Evolutionary conservation across 2,888 invertebrate species (phyloP), one percentile per base, ranked within the genome.

Genomic region (Noctua pronuba): DNA sequence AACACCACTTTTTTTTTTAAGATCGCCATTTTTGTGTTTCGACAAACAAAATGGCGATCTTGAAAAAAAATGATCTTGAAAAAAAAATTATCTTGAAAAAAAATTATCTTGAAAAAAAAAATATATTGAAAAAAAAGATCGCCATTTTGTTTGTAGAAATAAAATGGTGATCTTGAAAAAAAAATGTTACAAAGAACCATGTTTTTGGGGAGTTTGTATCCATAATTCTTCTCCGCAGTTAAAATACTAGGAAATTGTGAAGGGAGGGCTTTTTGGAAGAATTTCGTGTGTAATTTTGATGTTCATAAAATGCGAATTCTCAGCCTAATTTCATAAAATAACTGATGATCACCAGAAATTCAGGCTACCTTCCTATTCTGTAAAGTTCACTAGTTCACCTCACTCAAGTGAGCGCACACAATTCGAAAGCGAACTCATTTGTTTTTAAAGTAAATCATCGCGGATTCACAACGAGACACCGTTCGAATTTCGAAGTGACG

Each of bases 371-470:
- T 55, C 24, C 52, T 10, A 2, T 52, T 55, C 13, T n/a, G 13
- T 6, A 28, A 16, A 0, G 13, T 28, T 58, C 28, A 58, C 13
- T 58, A 11, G 11, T 2, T 2, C 11, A 28, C 16, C 24, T 46
- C 31, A 24, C 24, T 49, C 49, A n/a, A 49, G 18, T 49, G 68
- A 49, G 24, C 35, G 24, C 49, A 68, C 68, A 68, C 31, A 35
- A 68, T 38, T 52, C 24, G 16, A 68, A 69, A n/a, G n/a, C n/a
- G n/a, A n/a, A 69, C n/a, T 69, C 35, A 18, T 52, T 69, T 52
- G 18, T 69, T 69, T 68, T 52, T 35, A 35, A 28, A 66, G n/a
- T 4, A 21, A 16, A 60, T 31, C 7, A 38, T 38, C 38, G 7
- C 60, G 3, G 18, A 18, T 18, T 18, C 21, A 21, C 18, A 35